Evolutionary conservation across 2,888 invertebrate species (phyloP).

Genomic region (Eupithecia abbreviata): DNA sequence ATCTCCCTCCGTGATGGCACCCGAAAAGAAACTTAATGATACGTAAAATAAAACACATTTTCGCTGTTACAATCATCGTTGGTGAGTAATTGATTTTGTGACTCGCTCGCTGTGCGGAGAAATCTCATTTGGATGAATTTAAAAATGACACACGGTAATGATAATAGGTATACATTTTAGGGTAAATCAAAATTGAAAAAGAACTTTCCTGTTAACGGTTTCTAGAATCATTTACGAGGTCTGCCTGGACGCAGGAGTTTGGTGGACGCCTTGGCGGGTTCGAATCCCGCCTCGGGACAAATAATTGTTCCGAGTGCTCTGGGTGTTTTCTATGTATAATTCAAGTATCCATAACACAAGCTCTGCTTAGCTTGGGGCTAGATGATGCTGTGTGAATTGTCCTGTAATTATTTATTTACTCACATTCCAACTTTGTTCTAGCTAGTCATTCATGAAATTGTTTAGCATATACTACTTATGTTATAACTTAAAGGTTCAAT

Average conservation of each 20-base stretch:
- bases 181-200: not conserved
- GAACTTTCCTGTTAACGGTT: not conserved
- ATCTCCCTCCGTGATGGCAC: conserved; percentile 23
- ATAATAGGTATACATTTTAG: not conserved
- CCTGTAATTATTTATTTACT: no score
- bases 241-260: no score
- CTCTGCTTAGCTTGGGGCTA: no score
- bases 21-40: conserved; percentile 26
- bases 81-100: conserved; percentile 39
- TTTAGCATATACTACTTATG: not conserved
- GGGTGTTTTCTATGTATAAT: no score
- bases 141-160: conserved; percentile 23
- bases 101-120: conserved; percentile 26
- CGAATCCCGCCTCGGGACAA: no score
- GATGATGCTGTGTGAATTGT: no score
- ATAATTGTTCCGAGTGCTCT: no score
- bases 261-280: no score
- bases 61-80: conserved; percentile 18
- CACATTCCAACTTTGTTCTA: not conserved
- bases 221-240: not conserved
- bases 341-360: no score
- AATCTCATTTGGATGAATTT: conserved; percentile 32
- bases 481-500: not conserved
- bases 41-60: conserved; percentile 35
- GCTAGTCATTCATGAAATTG: not conserved